Conservation (phyloP, 2,797 vertebrate species). For the Phoebastria nigripes region DNA sequence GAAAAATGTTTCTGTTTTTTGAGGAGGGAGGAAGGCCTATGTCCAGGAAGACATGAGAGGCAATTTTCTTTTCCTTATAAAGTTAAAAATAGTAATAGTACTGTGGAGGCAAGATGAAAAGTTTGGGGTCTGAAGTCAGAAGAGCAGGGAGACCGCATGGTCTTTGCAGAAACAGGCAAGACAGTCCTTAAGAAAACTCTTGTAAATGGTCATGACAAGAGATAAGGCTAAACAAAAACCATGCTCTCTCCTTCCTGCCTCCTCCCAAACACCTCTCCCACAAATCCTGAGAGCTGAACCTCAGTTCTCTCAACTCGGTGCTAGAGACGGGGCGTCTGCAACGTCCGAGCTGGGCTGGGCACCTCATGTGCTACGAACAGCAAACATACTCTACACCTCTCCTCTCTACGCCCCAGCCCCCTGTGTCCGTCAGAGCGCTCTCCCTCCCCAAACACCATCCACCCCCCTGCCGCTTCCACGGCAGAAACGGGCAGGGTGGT, state of each 20-base stretch:
- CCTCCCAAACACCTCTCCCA: constrained; percentile 38
- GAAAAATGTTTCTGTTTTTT: constrained; percentile 6
- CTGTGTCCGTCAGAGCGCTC: constrained; percentile 13
- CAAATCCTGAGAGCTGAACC: constrained; percentile 20
- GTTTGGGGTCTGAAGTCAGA: constrained; percentile 1
- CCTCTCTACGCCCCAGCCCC: not conserved
- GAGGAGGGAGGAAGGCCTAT: constrained; percentile 54
- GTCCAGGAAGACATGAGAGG: constrained; percentile 28
- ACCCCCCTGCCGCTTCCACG: not conserved
- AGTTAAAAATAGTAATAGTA: constrained; percentile 26
- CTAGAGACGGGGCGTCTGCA: not conserved
- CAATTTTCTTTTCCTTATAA: constrained; percentile 10
- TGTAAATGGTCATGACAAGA: not conserved
- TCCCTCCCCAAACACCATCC: constrained; percentile 23
- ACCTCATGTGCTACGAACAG: not conserved
- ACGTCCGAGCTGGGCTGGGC: not conserved
- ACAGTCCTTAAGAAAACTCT: constrained; percentile 1
- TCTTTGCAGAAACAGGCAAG: not conserved
- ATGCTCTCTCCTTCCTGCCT: constrained; percentile 37
- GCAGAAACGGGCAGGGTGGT: not conserved
- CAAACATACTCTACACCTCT: constrained; percentile 22
- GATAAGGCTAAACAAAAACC: constrained; percentile 17
- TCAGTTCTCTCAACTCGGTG: not conserved
- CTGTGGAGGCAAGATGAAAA: constrained; percentile 19
- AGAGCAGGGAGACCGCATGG: not conserved